Evolutionary conservation across 1,140 invertebrate genomes (phyloP).

Genomic region (Apis laboriosa): DNA sequence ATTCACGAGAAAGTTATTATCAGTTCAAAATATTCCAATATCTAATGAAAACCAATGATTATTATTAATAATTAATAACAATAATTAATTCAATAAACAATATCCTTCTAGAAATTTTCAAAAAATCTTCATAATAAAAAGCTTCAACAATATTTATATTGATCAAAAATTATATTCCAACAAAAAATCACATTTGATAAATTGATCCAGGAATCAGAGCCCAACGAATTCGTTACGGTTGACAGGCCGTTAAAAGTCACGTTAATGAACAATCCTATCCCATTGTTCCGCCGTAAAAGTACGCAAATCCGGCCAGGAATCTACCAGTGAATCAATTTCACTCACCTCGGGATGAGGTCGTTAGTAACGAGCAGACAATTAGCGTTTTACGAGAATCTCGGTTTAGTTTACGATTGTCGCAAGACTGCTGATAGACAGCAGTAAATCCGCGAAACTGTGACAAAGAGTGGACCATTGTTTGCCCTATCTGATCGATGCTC

Average conservation of each 20-base stretch:
- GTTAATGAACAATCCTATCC: neutral
- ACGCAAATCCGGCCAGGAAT: neutral
- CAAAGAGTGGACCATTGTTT: conserved; percentile 4
- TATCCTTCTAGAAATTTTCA: neutral
- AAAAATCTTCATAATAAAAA: neutral
- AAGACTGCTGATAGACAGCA: conserved; percentile 38
- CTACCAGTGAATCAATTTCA: conserved; percentile 1
- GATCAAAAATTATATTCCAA: neutral
- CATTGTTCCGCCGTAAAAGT: neutral
- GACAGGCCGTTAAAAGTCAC: neutral
- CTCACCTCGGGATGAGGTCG: neutral
- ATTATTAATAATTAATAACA: neutral
- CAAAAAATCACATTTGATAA: neutral
- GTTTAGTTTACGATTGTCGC: conserved; percentile 31
- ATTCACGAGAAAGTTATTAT: conserved; percentile 11
- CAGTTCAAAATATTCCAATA: neutral
- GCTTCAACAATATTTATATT: neutral
- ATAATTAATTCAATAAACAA: neutral
- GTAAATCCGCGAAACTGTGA: conserved; percentile 38
- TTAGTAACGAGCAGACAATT: conserved; percentile 3
- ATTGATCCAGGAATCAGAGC: neutral
- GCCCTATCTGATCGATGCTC: neutral
- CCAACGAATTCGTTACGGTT: neutral
- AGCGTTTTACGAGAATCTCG: conserved; percentile 37
- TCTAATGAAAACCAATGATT: neutral